A percentile compares a stretch with the other conserved stretches of the same genome.
phyloP scores from a whole-genome alignment of 2,888 invertebrate species.

The Craniophora ligustri region DNA sequence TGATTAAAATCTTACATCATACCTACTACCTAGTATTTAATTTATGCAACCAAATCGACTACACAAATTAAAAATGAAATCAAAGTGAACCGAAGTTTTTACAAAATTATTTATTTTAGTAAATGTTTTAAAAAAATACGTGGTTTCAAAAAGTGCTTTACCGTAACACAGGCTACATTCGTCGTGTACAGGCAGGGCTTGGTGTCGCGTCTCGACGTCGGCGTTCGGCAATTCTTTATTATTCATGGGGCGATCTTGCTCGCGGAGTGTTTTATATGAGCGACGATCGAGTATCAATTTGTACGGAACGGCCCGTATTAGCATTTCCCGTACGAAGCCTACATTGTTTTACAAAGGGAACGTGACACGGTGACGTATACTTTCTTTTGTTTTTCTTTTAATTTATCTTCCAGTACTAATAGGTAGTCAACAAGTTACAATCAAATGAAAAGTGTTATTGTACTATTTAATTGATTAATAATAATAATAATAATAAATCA shows the following conservation, averaged over 20 bases:
- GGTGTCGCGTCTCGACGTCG: conserved; percentile 68
- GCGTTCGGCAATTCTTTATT: conserved; percentile 85
- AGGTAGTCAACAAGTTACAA: too few species aligned
- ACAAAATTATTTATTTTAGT: neutral
- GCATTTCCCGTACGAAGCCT: conserved; percentile 80
- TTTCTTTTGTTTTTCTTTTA: conserved; percentile 24
- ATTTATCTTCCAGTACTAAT: neutral
- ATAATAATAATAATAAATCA: too few species aligned
- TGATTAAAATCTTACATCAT: too few species aligned
- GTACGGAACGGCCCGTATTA: conserved; percentile 84
- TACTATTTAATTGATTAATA: too few species aligned
- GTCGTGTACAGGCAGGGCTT: conserved; percentile 53
- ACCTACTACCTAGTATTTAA: too few species aligned
- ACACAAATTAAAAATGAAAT: too few species aligned
- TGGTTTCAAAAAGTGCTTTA: too few species aligned
- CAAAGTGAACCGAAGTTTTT: neutral
- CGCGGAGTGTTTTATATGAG: conserved; percentile 88
- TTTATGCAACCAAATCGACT: too few species aligned
- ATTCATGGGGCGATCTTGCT: conserved; percentile 86
- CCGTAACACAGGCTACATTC: conserved; percentile 48
- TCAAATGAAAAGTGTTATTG: too few species aligned
- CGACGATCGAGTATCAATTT: conserved; percentile 89
- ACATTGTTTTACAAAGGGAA: conserved; percentile 76
- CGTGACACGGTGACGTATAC: conserved; percentile 19
- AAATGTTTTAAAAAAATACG: neutral